Percentiles rank a stretch among this genome's conserved stretches.
phyloP scores from a whole-genome alignment of 2,888 invertebrate species.

The Molorchus minor region DNA sequence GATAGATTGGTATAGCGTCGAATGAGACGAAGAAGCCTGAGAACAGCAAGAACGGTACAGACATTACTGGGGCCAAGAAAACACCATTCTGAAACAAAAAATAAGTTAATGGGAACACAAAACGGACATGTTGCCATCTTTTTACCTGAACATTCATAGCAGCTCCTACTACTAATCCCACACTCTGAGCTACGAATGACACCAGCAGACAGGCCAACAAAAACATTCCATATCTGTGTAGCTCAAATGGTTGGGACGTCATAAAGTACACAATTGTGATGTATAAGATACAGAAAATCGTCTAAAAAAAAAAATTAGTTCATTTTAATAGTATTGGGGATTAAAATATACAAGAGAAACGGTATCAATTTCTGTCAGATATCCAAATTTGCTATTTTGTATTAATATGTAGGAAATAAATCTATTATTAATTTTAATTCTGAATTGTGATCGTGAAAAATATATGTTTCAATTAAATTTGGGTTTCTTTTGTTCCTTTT shows the following conservation, averaged over 20 bases:
- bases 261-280: conserved; percentile 93
- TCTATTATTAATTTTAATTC: too few relatives aligned
- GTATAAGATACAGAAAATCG: conserved; percentile 92
- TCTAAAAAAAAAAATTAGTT: conserved; percentile 76
- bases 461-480: too few relatives aligned
- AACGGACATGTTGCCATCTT: not conserved
- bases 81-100: conserved; percentile 81
- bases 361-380: too few relatives aligned
- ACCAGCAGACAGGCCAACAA: conserved; percentile 87
- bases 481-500: too few relatives aligned
- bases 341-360: too few relatives aligned
- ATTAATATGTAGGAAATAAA: too few relatives aligned
- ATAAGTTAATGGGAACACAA: not conserved
- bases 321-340: too few relatives aligned
- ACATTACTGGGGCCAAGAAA: conserved; percentile 96
- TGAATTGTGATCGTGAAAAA: too few relatives aligned
- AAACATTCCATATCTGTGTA: conserved; percentile 88
- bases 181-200: conserved; percentile 94
- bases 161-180: conserved; percentile 94
- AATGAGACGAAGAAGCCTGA: conserved; percentile 98
- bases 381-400: too few relatives aligned
- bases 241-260: conserved; percentile 91
- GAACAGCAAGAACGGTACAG: conserved; percentile 94
- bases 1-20: conserved; percentile 93
- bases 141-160: conserved; percentile 89